phyloP scores from a whole-genome alignment of 2,113 vertebrate genomes.

The Brachyistius frenatus region DNA sequence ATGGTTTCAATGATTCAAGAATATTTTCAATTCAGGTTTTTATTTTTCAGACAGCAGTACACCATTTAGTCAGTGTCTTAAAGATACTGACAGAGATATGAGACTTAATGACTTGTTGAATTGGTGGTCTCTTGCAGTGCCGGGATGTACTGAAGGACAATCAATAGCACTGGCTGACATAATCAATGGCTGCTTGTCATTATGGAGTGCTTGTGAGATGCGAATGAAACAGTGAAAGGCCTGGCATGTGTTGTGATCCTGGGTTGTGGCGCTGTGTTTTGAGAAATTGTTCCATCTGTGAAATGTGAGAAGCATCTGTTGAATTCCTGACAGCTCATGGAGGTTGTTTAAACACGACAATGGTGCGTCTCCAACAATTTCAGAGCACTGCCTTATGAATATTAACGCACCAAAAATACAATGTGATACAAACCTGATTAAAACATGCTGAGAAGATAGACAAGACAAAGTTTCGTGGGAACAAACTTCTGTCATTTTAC shows the following conservation, averaged over 20 bases:
- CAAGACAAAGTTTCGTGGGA: neutral
- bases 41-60: no score
- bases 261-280: slow-evolving; percentile 21
- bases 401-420: no score
- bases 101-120: no score
- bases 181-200: no score
- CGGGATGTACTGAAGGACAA: no score
- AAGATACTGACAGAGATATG: no score
- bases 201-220: neutral
- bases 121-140: no score
- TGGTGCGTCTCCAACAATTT: slow-evolving; percentile 22
- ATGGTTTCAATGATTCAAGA: no score
- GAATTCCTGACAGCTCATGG: slow-evolving; percentile 31
- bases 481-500: neutral
- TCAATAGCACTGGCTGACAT: no score
- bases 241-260: neutral
- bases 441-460: slow-evolving; percentile 3
- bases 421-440: slow-evolving; percentile 15
- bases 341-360: slow-evolving; percentile 26
- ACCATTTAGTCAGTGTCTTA: no score
- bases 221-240: neutral
- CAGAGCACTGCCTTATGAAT: neutral
- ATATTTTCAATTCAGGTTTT: no score
- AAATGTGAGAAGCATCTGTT: slow-evolving; percentile 35
- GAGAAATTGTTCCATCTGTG: slow-evolving; percentile 50